Evolutionary conservation across 2,797 vertebrate species (phyloP).

Genomic region (Heteromormyrus szaboi): DNA sequence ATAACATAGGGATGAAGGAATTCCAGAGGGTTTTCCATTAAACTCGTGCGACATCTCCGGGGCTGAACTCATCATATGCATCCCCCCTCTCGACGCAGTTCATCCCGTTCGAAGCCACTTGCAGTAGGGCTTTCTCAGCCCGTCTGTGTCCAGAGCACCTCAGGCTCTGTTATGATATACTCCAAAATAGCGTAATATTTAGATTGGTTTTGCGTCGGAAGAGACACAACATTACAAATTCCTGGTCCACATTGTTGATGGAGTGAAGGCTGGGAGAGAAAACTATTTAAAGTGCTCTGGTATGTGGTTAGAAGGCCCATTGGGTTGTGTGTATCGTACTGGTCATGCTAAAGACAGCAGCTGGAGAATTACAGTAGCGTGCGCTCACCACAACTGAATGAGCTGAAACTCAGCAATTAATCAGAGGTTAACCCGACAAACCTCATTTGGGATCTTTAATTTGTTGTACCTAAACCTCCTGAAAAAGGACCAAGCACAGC

Average conservation of each 20-base stretch:
- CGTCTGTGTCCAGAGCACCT: constrained; percentile 4
- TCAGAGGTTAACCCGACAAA: constrained; percentile 64
- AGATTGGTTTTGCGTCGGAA: constrained; percentile 32
- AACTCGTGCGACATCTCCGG: not conserved
- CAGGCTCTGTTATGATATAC: constrained; percentile 20
- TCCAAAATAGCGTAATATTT: constrained; percentile 28
- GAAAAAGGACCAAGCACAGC: constrained; percentile 35
- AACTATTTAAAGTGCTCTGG: constrained; percentile 60
- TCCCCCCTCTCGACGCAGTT: not conserved
- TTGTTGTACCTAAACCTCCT: constrained; percentile 43
- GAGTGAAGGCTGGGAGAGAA: constrained; percentile 42
- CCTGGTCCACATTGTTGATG: constrained; percentile 48
- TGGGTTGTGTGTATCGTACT: constrained; percentile 50
- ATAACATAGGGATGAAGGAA: constrained; percentile 30
- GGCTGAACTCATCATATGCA: not conserved
- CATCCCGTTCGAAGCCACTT: not conserved
- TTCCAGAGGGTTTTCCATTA: constrained; percentile 26
- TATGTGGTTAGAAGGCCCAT: constrained; percentile 58
- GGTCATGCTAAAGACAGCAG: constrained; percentile 60
- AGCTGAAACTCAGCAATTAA: constrained; percentile 60
- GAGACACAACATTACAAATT: constrained; percentile 50
- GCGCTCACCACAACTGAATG: constrained; percentile 54
- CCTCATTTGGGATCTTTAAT: constrained; percentile 57
- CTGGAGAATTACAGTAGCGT: constrained; percentile 66
- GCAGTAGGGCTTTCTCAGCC: not conserved